phyloP scores from a whole-genome alignment of 2,113 vertebrate species.

The Python bivittatus region DNA sequence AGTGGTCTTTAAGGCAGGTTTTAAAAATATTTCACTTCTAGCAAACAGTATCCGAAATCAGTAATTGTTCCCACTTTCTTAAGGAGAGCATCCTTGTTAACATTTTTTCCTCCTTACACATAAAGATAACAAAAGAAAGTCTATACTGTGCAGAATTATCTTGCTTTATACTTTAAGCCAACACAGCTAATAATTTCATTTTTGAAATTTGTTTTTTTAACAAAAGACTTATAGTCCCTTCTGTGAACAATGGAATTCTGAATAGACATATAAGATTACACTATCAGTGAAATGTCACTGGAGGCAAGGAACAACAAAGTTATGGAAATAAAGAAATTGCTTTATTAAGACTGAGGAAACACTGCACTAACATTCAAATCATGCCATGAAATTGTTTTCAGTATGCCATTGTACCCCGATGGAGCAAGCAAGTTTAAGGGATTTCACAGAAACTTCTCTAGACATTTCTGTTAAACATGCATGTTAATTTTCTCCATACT shows the following conservation, averaged over 20 bases:
- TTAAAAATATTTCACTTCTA: constrained; percentile 51
- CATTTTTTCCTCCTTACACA: constrained; percentile 34
- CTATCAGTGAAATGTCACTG: neutral
- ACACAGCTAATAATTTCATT: neutral
- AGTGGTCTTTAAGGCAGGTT: constrained; percentile 33
- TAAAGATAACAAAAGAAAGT: constrained; percentile 22
- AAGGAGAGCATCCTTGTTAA: constrained; percentile 40
- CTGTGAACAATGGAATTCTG: neutral
- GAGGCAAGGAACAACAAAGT: neutral
- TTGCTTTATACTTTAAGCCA: neutral
- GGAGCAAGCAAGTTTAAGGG: neutral
- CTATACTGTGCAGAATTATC: too few relatives aligned
- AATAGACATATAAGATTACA: neutral
- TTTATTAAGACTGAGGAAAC: neutral
- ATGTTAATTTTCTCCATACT: constrained; percentile 23
- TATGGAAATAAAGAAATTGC: neutral
- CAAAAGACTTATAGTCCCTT: neutral
- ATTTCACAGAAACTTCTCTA: neutral
- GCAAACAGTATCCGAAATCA: constrained; percentile 55
- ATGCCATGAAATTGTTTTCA: neutral
- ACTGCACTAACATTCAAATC: neutral
- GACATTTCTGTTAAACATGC: constrained; percentile 25
- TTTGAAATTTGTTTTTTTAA: neutral
- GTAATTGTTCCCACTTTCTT: constrained; percentile 41
- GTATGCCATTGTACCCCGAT: neutral